phyloP scores from a whole-genome alignment of 1,140 invertebrate genomes.

The Drosophila nannoptera region DNA sequence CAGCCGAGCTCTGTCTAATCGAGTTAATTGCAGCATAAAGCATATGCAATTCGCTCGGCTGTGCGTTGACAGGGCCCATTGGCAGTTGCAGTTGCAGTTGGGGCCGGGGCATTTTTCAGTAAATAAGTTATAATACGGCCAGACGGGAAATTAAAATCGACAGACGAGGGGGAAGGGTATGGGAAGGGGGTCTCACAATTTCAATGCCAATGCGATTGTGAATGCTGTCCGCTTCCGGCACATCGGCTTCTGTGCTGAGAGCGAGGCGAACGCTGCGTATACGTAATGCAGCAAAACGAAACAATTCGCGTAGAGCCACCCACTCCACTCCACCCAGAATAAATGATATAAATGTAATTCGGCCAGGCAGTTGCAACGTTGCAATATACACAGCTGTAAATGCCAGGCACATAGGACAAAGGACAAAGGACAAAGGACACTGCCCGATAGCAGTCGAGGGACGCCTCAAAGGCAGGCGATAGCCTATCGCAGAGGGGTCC shows the following conservation, averaged over 20 bases:
- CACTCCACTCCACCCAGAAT: conserved; percentile 26
- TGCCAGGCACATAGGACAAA: conserved; percentile 53
- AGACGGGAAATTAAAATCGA: conserved; percentile 71
- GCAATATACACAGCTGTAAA: conserved; percentile 58
- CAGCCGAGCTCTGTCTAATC: conserved; percentile 15
- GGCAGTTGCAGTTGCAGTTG: conserved; percentile 58
- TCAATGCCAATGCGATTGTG: conserved; percentile 64
- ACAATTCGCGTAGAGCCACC: conserved; percentile 50
- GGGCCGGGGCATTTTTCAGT: conserved; percentile 59
- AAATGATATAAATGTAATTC: conserved; percentile 72
- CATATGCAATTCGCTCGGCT: not conserved
- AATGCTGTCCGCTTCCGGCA: conserved; percentile 58
- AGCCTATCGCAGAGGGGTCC: no score
- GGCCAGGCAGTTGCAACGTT: conserved; percentile 36
- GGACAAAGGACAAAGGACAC: conserved; percentile 43
- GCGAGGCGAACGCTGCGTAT: conserved; percentile 57
- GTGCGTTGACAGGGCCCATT: conserved; percentile 49
- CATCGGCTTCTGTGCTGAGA: conserved; percentile 44
- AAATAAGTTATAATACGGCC: conserved; percentile 62
- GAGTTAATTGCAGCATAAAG: conserved; percentile 43
- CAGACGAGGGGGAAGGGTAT: conserved; percentile 6
- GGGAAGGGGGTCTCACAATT: conserved; percentile 24
- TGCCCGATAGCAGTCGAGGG: conserved; percentile 7
- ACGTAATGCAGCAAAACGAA: conserved; percentile 62
- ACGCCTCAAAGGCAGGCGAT: not conserved